Evolutionary conservation across 2,113 vertebrate species (phyloP).

Genomic region (Desmodus rotundus): DNA sequence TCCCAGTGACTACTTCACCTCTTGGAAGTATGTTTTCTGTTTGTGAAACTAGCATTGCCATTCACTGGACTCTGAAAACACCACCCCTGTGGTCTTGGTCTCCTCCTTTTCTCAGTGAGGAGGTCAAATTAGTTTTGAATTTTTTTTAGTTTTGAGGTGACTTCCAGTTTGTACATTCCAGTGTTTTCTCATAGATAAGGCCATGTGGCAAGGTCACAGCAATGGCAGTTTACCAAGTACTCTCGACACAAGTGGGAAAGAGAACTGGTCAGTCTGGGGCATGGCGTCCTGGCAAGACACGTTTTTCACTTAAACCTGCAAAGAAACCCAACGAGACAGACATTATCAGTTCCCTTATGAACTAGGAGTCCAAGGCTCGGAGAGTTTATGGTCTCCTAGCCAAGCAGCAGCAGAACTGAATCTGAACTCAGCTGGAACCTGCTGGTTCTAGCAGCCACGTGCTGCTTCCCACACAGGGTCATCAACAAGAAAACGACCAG

Average conservation of each 20-base stretch:
- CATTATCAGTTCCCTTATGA: not conserved
- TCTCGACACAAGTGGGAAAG: not conserved
- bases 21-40: not conserved
- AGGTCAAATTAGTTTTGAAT: not conserved
- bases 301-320: not conserved
- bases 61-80: not conserved
- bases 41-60: not conserved
- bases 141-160: not conserved
- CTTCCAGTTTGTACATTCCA: not conserved
- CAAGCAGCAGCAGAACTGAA: not conserved
- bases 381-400: not conserved
- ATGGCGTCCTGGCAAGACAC: not conserved
- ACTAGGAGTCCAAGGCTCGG: not conserved
- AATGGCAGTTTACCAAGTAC: not conserved
- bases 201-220: not conserved
- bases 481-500: not conserved
- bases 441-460: not conserved
- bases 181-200: not conserved
- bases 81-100: not conserved
- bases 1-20: not conserved
- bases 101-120: not conserved
- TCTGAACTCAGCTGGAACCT: not conserved
- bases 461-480: not conserved
- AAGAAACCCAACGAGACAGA: not conserved
- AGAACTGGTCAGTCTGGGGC: not conserved